Evolutionary conservation across 2,797 vertebrate species (phyloP).

Genomic region (Hippocampus kuda): DNA sequence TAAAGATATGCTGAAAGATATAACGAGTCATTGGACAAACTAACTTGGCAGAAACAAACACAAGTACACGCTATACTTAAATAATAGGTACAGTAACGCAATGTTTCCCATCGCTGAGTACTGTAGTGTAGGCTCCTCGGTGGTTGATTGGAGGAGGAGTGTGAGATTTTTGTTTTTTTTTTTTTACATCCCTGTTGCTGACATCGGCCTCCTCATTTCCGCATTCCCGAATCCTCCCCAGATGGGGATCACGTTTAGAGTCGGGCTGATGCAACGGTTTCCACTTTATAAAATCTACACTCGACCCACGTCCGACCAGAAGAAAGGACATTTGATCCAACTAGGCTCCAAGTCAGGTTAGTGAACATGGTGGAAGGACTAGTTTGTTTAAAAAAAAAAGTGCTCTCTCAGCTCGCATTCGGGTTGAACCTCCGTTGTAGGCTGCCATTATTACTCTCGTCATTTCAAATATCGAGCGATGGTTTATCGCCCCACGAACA

Average conservation of each 20-base stretch:
- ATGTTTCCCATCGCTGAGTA: not conserved
- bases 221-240: conserved; percentile 97
- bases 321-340: conserved; percentile 69
- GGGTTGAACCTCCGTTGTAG: not conserved
- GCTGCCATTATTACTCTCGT: not conserved
- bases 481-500: not conserved
- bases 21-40: too few species aligned
- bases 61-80: not conserved
- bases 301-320: conserved; percentile 71
- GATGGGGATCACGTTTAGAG: conserved; percentile 83
- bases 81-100: not conserved
- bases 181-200: conserved; percentile 69
- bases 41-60: not conserved
- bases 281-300: conserved; percentile 83
- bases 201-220: conserved; percentile 82
- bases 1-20: too few species aligned
- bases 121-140: not conserved
- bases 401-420: not conserved
- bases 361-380: conserved; percentile 39
- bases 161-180: conserved; percentile 56
- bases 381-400: conserved; percentile 18
- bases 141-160: conserved; percentile 60
- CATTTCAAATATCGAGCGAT: not conserved
- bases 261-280: conserved; percentile 94
- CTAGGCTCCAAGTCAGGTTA: conserved; percentile 73